Evolutionary conservation across 2,888 invertebrate species (phyloP), one percentile per base, ranked within the genome.

Genomic region (Cryptocephalus moraei): DNA sequence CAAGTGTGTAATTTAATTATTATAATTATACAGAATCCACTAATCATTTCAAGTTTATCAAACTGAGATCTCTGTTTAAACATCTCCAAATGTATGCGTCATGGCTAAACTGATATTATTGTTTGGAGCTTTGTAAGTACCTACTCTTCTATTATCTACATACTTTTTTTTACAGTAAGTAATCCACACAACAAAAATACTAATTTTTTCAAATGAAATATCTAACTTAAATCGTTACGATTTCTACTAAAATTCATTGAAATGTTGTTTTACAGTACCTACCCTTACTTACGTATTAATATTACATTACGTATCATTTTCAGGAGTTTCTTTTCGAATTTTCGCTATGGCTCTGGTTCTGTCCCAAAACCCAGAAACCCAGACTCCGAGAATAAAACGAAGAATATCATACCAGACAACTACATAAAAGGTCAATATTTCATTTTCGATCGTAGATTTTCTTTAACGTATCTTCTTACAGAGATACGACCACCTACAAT

Each of bases 401-500:
- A 59, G 48, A 58, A 49, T 43, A 59, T 63, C 12, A 61, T 62
- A 38, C 62, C 62, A 1, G 60, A 61, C 44, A 55, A 58, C 49
- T 63, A 63, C 14, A 53, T 63, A 10, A 60, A 61, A 56, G 63
- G 64, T 64, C 22, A 57, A 11, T n/a, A 39, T 48, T 22, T 33
- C 12, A 2, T 33, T 36, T 31, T 45, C 31, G 38, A n/a, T 22
- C 11, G n/a, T 12, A 33, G 8, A n/a, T 36, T 22, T 33, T 31
- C 8, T 42, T 45, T 32, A 22, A 9, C 6, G 44, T n/a, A 32
- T 13, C 32, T 42, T 34, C 11, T 49, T 47, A 41, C 32, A 88
- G 88, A 88, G 75, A 82, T 87, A 70, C 78, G 86, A 56, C 87
- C 88, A 12, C 86, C 86, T 42, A 81, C 84, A 10, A 74, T 73